Base-by-base conservation (phyloP, 2,113 vertebrate species). In the Equus quagga region DNA sequence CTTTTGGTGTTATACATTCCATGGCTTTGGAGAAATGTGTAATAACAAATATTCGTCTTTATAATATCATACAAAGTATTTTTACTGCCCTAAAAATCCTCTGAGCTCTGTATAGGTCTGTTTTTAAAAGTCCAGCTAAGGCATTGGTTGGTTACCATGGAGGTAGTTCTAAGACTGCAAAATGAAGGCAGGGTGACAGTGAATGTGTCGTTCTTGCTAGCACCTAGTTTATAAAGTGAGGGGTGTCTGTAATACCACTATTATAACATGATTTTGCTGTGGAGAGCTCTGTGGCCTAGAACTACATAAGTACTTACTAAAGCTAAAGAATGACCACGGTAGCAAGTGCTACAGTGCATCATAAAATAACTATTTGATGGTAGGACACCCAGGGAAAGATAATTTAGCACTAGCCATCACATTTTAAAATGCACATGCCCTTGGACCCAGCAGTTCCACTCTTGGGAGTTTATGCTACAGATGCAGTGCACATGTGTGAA, bases 101-200 rank as follows among this genome's bases (percentile, higher is more conserved):
- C 36, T 36, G 69, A 82, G 51, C 24, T 76, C 60, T 82, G 65
- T 49, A 26, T 24, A 92, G 90, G 13, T 67, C 58, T 33, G 83
- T 91, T 89, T 95, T 85, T 83, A 69, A 94, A 94, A 76, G 56
- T 51, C 8, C 91, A 44, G 54, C 64, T 80, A 87, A 83, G 65
- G 69, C 60, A 60, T 64, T 46, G 73, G 70, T 70, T 76, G 65
- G 72, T 96, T 89, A 44, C 82, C 41, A 67, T 54, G 62, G 14
- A 36, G 36, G 80, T 84, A 65, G 65, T 91, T 89, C 70, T 69
- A 23, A 82, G 62, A 54, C 58, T 8, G 23, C 73, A 75, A 79
- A 91, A 85, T 41, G 67, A 41, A 72, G 64, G 36, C 56, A 58
- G 49, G 83, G 14, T 31, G 44, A 75, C 41, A 44, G 24, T 41